These are phyloP conservation scores for Rhagonycha fulva DNA, from an alignment of 2,888 invertebrate species.

Conservation along the genomic window DNA sequence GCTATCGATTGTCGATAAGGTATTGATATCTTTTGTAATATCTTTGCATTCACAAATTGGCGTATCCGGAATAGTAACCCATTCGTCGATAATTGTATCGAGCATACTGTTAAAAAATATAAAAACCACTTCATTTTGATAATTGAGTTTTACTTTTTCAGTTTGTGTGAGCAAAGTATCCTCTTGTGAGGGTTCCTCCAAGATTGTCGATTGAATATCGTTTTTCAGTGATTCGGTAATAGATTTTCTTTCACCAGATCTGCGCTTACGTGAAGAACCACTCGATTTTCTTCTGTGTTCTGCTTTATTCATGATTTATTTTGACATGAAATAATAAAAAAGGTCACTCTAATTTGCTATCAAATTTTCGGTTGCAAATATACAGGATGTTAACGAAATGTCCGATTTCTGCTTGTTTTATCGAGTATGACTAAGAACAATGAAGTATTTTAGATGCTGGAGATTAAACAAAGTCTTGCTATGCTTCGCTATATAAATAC, in stretches of 20 bases:
- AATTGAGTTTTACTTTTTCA: conserved; percentile 26
- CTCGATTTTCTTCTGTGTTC: neutral
- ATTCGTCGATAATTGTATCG: conserved; percentile 33
- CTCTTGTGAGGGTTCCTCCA: neutral
- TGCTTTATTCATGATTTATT: neutral
- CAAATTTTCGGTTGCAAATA: neutral
- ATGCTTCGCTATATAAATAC: conserved; percentile 36
- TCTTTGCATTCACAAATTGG: conserved; percentile 5
- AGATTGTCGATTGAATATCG: neutral
- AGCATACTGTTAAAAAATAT: conserved; percentile 39
- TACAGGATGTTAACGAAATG: neutral
- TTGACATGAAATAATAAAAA: neutral
- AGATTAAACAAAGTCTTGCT: conserved; percentile 22
- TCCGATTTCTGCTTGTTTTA: neutral
- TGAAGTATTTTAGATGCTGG: conserved; percentile 3
- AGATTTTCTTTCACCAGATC: neutral
- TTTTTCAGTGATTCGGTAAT: neutral
- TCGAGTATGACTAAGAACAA: neutral
- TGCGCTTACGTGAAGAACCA: neutral
- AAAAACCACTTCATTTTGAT: conserved; percentile 38
- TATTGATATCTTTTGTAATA: neutral
- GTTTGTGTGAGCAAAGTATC: neutral
- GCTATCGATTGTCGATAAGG: conserved; percentile 2
- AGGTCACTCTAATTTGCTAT: neutral
- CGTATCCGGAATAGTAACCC: conserved; percentile 8